Conservation (phyloP, 2,797 vertebrate genomes). For the Tinamus major region DNA sequence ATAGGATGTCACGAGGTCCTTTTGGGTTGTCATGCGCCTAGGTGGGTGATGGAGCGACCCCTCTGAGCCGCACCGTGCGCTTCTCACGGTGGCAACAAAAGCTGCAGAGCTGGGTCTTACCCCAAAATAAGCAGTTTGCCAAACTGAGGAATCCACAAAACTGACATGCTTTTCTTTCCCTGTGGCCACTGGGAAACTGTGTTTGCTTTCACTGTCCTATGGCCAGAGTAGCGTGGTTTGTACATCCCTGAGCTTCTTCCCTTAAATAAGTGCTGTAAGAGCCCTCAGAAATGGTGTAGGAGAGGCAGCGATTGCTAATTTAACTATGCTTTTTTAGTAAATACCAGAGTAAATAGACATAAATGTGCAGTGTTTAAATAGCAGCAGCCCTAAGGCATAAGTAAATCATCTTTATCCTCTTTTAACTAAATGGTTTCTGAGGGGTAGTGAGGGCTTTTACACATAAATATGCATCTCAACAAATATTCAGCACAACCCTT, state of each 20-base stretch:
- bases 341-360: slow-evolving; percentile 70
- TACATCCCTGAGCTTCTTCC: not conserved
- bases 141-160: not conserved
- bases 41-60: not conserved
- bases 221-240: not conserved
- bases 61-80: rapidly evolving
- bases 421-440: slow-evolving; percentile 65
- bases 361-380: slow-evolving; percentile 72
- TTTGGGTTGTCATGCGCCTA: not conserved
- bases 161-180: not conserved
- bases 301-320: slow-evolving; percentile 3
- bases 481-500: slow-evolving; percentile 56
- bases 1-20: not conserved
- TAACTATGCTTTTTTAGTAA: slow-evolving; percentile 66
- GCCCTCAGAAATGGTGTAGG: not conserved
- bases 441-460: slow-evolving; percentile 37
- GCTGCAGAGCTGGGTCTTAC: not conserved
- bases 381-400: slow-evolving; percentile 60
- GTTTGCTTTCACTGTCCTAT: not conserved
- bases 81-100: rapidly evolving
- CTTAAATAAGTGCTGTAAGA: not conserved
- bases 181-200: not conserved
- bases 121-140: not conserved
- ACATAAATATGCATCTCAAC: slow-evolving; percentile 54
- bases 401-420: slow-evolving; percentile 73